A percentile compares a stretch with the other conserved stretches of the same genome.
Evolutionary conservation across 2,797 vertebrate genomes (phyloP).

Genomic region (Carapus acus): DNA sequence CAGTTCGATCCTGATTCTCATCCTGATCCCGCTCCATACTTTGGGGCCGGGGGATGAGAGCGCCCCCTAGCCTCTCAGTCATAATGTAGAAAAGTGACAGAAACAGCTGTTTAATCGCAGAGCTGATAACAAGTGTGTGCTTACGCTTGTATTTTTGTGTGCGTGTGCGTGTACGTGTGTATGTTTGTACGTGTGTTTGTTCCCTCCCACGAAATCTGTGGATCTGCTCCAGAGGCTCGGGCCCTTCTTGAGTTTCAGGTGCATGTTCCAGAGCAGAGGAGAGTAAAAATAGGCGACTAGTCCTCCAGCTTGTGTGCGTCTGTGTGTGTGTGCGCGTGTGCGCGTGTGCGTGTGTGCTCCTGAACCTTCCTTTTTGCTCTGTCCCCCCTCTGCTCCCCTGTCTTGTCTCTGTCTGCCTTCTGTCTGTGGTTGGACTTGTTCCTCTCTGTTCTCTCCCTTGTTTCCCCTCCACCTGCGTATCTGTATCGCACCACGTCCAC

Average conservation of each 20-base stretch:
- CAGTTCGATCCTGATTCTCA: too few relatives aligned
- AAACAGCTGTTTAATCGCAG: too few relatives aligned
- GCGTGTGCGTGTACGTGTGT: neutral
- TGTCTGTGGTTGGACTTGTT: conserved; percentile 37
- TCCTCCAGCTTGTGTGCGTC: neutral
- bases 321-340: too few relatives aligned
- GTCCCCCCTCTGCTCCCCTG: conserved; percentile 3
- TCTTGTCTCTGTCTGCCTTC: neutral
- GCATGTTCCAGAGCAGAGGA: neutral
- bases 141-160: too few relatives aligned
- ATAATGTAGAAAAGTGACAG: too few relatives aligned
- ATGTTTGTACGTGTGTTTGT: conserved; percentile 7
- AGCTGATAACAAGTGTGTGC: too few relatives aligned
- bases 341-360: too few relatives aligned
- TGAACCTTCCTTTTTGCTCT: neutral
- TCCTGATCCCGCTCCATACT: too few relatives aligned
- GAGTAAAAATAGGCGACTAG: conserved; percentile 26
- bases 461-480: conserved; percentile 9
- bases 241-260: conserved; percentile 25
- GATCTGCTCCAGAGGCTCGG: neutral
- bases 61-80: too few relatives aligned
- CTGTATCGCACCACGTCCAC: conserved; percentile 3
- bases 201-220: neutral
- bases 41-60: too few relatives aligned
- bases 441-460: conserved; percentile 18